phyloP scores from a whole-genome alignment of 2,797 vertebrate genomes.

The Todus mexicanus region DNA sequence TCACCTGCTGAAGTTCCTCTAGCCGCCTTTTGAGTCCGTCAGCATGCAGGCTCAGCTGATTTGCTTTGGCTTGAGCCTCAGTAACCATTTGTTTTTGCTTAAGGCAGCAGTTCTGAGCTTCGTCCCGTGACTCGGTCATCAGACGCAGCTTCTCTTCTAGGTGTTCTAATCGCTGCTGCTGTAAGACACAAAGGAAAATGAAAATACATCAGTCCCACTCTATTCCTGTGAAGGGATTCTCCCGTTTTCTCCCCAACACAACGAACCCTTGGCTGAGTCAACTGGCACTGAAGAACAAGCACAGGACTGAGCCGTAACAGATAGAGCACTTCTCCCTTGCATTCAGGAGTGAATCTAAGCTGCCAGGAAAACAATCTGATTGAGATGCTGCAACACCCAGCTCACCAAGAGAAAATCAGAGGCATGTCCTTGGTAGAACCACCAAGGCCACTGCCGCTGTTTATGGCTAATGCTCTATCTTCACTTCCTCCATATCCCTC shows the following conservation, averaged over 20 bases:
- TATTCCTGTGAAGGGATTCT: neutral
- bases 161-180: conserved; percentile 84
- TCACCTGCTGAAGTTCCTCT: conserved; percentile 90
- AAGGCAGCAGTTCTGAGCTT: conserved; percentile 83
- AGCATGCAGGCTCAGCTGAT: conserved; percentile 79
- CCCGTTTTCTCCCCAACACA: neutral
- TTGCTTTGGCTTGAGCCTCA: conserved; percentile 81
- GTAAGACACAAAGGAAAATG: neutral
- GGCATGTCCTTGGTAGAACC: neutral
- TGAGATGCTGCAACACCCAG: neutral
- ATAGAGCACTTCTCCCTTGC: neutral
- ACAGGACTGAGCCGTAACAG: neutral
- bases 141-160: conserved; percentile 88
- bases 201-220: neutral
- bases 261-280: neutral
- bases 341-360: neutral
- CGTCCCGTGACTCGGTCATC: conserved; percentile 82
- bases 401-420: neutral
- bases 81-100: conserved; percentile 86
- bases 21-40: conserved; percentile 81
- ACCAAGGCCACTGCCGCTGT: accelerated
- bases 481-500: neutral
- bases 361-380: neutral
- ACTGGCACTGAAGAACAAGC: neutral
- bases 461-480: neutral